Base-by-base conservation (phyloP, 2,113 vertebrate species). In the Anthoscopus minutus region DNA sequence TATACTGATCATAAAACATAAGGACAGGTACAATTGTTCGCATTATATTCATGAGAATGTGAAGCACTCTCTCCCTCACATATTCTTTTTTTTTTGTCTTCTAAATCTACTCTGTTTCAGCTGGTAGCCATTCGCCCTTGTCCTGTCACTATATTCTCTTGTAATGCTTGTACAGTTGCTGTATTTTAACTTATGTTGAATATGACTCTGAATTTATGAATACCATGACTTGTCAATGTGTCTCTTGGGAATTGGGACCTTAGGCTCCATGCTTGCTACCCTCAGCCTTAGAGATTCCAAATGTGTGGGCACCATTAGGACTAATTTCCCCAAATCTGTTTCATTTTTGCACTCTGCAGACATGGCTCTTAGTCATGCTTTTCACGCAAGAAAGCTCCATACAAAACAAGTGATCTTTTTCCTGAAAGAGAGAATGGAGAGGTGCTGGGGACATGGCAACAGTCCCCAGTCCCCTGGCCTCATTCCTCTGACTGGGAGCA, bases 371-470 rank as follows among this genome's bases (percentile, higher is more conserved):
- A n/a, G n/a, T n/a, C 76, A 61, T 2, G 0, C 8, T 74, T 74
- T 74, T 24, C 20, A 18, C 3, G 11, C 14, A 67, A 57, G 64
- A 83, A 86, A 81, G 4, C 47, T 45, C 31, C 44, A 35, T 9
- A 21, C 19, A 3, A 15, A 54, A 35, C 15, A 66, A 65, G 42
- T 0, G 2, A 78, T 25, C 7, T 80, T 30, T 57, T 8, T 23
- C 27, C n/a, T 7, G 0, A 74, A 54, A 42, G 6, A 10, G 53
- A 64, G 35, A 13, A 5, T 19, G 62, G 44, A 35, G 54, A 71
- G 1, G 3, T 27, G 47, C 35, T 0, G 3, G n/a, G 3, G 7
- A 33, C 35, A 27, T 0, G 11, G 64, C 33, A 3, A 6, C 27
- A 48, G 28, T 24, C 15, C 38, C 11, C 40, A 37, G 38, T 4